A percentile compares a stretch with the other conserved stretches of the same genome.
These are phyloP conservation scores for Aviceda subcristata DNA, from an alignment of 2,113 vertebrate genomes.

Conservation along the genomic window DNA sequence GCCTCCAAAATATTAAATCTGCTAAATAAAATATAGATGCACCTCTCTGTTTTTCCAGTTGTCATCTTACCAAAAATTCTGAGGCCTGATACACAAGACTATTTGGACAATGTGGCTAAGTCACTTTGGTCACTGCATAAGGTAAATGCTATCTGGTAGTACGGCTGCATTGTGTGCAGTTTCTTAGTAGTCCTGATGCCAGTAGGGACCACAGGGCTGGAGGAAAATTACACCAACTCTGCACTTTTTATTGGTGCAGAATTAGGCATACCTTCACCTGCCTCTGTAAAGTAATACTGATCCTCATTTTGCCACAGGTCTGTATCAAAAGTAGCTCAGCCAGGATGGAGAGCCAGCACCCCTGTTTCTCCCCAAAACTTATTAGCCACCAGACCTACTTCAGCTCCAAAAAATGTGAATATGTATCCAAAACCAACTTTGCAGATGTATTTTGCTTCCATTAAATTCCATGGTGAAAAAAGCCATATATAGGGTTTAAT, in stretches of 20 bases:
- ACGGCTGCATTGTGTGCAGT: background rate
- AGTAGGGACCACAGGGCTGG: background rate
- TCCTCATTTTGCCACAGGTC: background rate
- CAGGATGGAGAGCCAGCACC: background rate
- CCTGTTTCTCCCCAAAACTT: background rate
- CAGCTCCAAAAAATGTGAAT: conserved; percentile 44
- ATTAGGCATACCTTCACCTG: background rate
- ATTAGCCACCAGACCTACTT: conserved; percentile 25
- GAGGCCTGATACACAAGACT: background rate
- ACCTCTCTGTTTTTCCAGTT: background rate
- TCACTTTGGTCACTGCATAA: background rate
- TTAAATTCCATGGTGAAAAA: conserved; percentile 2
- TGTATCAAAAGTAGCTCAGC: background rate
- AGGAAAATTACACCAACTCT: background rate
- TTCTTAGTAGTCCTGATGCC: background rate
- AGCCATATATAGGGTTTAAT: conserved; percentile 55
- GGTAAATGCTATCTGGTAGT: background rate
- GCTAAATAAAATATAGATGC: background rate
- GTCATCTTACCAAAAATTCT: background rate
- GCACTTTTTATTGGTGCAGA: background rate
- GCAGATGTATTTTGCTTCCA: conserved; percentile 29
- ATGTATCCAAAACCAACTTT: conserved; percentile 35
- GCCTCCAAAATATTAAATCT: background rate
- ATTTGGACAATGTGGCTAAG: background rate
- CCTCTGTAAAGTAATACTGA: background rate